These are phyloP conservation scores for Apodemus sylvaticus DNA, from an alignment of 2,113 vertebrate genomes.

Conservation along the genomic window DNA sequence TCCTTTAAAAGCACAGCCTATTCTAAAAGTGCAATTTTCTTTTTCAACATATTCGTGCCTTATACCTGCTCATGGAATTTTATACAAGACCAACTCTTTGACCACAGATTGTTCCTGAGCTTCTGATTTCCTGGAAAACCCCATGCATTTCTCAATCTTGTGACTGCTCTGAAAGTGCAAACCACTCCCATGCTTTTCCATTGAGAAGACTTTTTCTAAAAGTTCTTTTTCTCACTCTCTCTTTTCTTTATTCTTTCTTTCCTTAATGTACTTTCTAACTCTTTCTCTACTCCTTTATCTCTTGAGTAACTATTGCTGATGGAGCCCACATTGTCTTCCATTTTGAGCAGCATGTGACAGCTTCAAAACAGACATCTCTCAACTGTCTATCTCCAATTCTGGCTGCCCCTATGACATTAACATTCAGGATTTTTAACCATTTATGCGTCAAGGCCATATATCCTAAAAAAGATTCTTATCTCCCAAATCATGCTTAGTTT, in stretches of 20 bases:
- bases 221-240: accelerated
- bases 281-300: background rate
- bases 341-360: background rate
- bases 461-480: background rate
- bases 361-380: background rate
- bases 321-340: background rate
- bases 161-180: background rate
- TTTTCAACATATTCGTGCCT: background rate
- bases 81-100: background rate
- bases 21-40: background rate
- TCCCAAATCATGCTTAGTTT: background rate
- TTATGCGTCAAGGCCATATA: background rate
- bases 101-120: background rate
- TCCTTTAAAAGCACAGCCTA: background rate
- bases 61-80: slow-evolving; percentile 2
- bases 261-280: too few relatives aligned
- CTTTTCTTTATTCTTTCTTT: background rate
- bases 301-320: background rate
- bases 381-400: background rate
- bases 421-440: background rate
- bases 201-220: background rate
- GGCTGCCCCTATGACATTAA: background rate
- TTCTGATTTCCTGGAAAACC: background rate
- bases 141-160: background rate
- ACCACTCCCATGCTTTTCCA: background rate